A percentile compares a stretch with the other conserved stretches of the same genome.
Conservation (phyloP, 2,888 invertebrate species). For the Lithophane ornitopus region DNA sequence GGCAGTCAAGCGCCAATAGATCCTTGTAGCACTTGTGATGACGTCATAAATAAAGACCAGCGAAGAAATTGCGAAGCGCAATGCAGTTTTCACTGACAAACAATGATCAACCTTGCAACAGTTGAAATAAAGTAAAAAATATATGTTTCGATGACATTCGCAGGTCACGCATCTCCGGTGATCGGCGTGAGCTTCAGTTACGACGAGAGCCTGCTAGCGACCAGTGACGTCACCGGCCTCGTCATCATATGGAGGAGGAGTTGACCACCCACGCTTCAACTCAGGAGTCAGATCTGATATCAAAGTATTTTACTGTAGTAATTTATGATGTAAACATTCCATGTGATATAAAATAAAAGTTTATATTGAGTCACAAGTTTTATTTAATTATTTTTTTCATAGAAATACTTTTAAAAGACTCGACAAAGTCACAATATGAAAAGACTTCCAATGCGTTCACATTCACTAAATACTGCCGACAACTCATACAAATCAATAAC, state of each 20-base stretch:
- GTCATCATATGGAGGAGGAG: constrained; percentile 94
- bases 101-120: too few species aligned
- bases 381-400: constrained; percentile 86
- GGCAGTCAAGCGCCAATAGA: neutral
- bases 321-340: constrained; percentile 36
- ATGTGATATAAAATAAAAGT: constrained; percentile 76
- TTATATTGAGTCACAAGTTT: constrained; percentile 84
- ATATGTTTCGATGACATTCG: neutral
- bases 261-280: constrained; percentile 71
- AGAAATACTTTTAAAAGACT: constrained; percentile 90
- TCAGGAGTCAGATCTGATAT: constrained; percentile 39
- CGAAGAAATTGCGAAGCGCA: neutral
- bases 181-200: constrained; percentile 96
- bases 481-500: constrained; percentile 86
- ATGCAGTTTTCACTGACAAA: neutral
- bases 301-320: constrained; percentile 13
- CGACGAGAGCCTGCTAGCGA: constrained; percentile 96
- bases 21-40: neutral
- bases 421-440: constrained; percentile 89
- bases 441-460: constrained; percentile 85
- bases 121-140: neutral
- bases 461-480: constrained; percentile 86
- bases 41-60: neutral
- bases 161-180: constrained; percentile 96
- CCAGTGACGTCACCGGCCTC: constrained; percentile 95